Evolutionary conservation across 2,113 vertebrate genomes (phyloP).

Genomic region (Corythornis madagascariensis): DNA sequence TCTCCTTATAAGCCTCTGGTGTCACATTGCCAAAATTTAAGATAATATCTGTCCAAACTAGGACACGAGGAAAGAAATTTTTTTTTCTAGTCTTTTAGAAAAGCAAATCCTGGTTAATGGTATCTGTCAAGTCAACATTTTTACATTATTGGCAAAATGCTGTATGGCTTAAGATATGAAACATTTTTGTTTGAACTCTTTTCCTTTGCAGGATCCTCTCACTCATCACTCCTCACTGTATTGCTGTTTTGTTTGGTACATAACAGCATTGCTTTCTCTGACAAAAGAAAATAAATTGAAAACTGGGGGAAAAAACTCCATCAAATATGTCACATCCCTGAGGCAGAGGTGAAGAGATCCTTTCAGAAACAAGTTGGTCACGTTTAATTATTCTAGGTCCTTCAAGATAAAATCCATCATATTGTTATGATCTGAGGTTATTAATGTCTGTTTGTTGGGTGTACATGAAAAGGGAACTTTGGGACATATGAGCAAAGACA

Average conservation of each 20-base stretch:
- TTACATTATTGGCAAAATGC: constrained; percentile 2
- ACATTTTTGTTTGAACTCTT: constrained; percentile 14
- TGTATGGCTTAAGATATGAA: not conserved
- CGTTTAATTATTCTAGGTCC: constrained; percentile 74
- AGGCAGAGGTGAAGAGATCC: constrained; percentile 72
- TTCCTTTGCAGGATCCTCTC: constrained; percentile 34
- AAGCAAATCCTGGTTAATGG: not conserved
- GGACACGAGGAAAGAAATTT: not conserved
- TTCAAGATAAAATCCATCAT: constrained; percentile 72
- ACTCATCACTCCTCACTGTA: not conserved
- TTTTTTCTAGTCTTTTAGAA: not conserved
- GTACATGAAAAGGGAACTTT: constrained; percentile 68
- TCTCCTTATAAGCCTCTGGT: too few relatives aligned
- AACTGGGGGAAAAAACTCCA: constrained; percentile 33
- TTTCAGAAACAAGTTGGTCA: constrained; percentile 64
- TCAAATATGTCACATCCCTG: constrained; percentile 69
- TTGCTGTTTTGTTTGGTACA: constrained; percentile 10
- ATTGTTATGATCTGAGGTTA: constrained; percentile 70
- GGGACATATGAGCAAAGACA: constrained; percentile 70
- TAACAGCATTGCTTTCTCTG: not conserved
- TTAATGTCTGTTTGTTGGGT: constrained; percentile 63
- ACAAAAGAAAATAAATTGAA: constrained; percentile 58
- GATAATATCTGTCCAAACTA: too few relatives aligned
- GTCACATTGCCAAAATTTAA: too few relatives aligned
- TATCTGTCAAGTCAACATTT: not conserved